phyloP scores from a whole-genome alignment of 1,140 invertebrate genomes.

The Periplaneta americana region DNA sequence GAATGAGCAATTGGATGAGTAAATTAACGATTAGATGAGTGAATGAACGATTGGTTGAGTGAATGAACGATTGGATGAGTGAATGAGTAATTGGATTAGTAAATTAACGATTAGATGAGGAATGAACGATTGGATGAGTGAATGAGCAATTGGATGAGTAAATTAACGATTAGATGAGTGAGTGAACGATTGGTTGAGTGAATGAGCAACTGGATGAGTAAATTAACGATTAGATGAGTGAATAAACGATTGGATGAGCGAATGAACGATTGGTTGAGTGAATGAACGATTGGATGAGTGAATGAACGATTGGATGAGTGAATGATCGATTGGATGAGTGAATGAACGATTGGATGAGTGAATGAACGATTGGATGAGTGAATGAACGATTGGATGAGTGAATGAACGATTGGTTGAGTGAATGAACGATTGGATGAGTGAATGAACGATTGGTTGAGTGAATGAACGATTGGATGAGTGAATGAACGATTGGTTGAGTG shows the following conservation, averaged over 20 bases:
- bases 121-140: neutral
- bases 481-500: too few species aligned
- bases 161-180: neutral
- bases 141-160: neutral
- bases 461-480: too few species aligned
- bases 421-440: too few species aligned
- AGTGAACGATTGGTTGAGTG: neutral
- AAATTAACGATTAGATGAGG: neutral
- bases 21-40: neutral
- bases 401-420: too few species aligned
- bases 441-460: too few species aligned
- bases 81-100: too few species aligned
- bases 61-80: neutral
- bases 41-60: neutral
- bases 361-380: too few species aligned
- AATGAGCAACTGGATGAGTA: conserved; percentile 1
- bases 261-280: neutral
- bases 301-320: neutral
- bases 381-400: too few species aligned
- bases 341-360: neutral
- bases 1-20: neutral
- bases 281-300: neutral
- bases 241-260: neutral
- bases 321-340: neutral
- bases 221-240: too few species aligned